Base-by-base conservation (phyloP, 2,797 vertebrate species). In the Pithecia hirsuta region DNA sequence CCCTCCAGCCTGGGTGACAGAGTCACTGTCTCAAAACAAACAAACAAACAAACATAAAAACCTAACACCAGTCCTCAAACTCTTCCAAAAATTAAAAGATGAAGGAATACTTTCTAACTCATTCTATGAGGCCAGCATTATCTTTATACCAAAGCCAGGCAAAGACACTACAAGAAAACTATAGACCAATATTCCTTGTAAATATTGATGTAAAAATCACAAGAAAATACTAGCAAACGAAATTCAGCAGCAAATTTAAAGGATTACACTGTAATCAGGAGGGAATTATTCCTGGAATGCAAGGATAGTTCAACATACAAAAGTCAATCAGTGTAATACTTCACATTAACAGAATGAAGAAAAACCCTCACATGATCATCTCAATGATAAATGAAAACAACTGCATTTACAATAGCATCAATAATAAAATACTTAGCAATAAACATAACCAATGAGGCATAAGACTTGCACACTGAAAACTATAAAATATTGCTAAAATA, bases 201-300 rank as follows among this genome's bases (percentile, higher is more conserved):
- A 72, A 82, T 79, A 89, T n/a, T 83, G 46, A 74, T 79, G 33
- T 89, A 61, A 86, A 86, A 95, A 50, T 92, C 61, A 90, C 20
- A 94, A 44, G 5, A 87, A 89, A 84, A 88, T 44, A 52, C 55
- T 41, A 86, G 30, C 22, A 84, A 83, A 64, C 22, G 20, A 64
- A 92, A 88, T 82, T 88, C 55, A 85, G 46, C 33, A 93, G 64
- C 72, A 72, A 78, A 78, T 96, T 92, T 57, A 97, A 92, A 85
- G 36, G 13, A 72, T 88, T 91, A 75, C n/a, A 91, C 1, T 55
- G 57, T 4, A 12, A 30, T 46, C n/a, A 92, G 55, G 26, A 50
- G 52, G 59, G 44, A 74, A 39, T 95, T 93, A 87, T 76, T 92
- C 30, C 39, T 95, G 55, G 33, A 81, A 72, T 88, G 33, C 72